phyloP scores from a whole-genome alignment of 2,797 vertebrate species.

The Paguma larvata region DNA sequence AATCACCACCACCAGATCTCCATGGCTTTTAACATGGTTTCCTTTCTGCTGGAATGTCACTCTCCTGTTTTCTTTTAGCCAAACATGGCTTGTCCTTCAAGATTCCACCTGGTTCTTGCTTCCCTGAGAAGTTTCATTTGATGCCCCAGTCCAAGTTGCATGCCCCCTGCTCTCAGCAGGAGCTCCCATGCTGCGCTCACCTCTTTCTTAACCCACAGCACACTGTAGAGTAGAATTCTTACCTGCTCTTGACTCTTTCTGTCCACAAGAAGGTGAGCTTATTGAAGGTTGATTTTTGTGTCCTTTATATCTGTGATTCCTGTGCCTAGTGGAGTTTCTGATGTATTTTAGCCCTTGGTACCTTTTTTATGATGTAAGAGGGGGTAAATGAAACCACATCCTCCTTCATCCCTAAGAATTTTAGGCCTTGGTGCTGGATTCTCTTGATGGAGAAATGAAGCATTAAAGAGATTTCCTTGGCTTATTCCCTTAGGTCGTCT shows the following conservation, averaged over 20 bases:
- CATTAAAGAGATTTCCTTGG: neutral
- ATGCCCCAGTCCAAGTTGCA: neutral
- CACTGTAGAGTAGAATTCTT: neutral
- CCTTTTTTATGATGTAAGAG: neutral
- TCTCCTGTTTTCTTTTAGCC: neutral
- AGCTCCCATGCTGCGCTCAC: neutral
- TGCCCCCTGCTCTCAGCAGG: neutral
- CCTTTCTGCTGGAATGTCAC: neutral
- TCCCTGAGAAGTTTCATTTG: neutral
- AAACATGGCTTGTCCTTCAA: neutral
- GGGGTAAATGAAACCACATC: neutral
- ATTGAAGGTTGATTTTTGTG: neutral
- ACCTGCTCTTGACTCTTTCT: neutral
- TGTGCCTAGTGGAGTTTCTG: neutral
- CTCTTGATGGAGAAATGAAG: neutral
- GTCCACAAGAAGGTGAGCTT: neutral
- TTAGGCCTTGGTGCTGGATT: neutral
- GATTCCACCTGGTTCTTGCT: neutral
- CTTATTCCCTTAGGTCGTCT: neutral
- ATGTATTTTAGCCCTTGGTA: neutral
- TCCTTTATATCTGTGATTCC: neutral
- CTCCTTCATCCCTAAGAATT: conserved; percentile 14
- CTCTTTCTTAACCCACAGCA: neutral
- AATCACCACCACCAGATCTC: neutral
- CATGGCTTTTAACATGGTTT: neutral